Base-by-base conservation (phyloP, 2,113 vertebrate genomes). In the Stegostoma tigrinum region DNA sequence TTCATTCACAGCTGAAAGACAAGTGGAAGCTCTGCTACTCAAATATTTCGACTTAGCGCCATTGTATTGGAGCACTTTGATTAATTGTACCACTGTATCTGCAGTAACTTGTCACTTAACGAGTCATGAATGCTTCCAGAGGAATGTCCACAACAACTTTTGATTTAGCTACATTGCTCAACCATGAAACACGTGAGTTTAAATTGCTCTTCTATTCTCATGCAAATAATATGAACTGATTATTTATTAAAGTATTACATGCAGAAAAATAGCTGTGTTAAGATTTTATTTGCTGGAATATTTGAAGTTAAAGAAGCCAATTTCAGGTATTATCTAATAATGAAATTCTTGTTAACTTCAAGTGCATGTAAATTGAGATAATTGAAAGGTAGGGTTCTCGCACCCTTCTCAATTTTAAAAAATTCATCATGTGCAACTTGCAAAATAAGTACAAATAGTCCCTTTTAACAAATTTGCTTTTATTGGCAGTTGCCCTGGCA, bases 21-120 rank as follows among this genome's bases (percentile, higher is more conserved):
- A 72, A 95, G 94, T 72, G 94, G 94, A 68, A 95, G 94, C 94
- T 52, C 67, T 45, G 94, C 27, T 45, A 95, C 94, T 52, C 45
- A 95, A 95, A 75, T 95, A 95, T 95, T 52, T 95, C 94, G 48
- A 68, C 94, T 95, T 95, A 95, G 42, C 68, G 94, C 94, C 68
- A 72, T 95, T 48, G 94, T 95, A 95, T 52, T 27, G 42, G 94
- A 75, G 68, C 45, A 95, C 94, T 75, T 95, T 95, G 94, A 95
- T 95, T 95, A 95, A 95, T 95, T 95, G 94, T 95, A 95, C 94
- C 66, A 95, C 42, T 95, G 67, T 95, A 95, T 95, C 94, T 95
- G 68, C 94, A 52, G 94, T 95, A 72, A 95, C 94, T 95, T 72
- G 68, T 95, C 94, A 95, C 68, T 72, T 45, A 72, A 27, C 24